Conservation (phyloP, 30 jellyfish, hydroid and myxozoan genomes). For the Nemopilema nomurai region DNA sequence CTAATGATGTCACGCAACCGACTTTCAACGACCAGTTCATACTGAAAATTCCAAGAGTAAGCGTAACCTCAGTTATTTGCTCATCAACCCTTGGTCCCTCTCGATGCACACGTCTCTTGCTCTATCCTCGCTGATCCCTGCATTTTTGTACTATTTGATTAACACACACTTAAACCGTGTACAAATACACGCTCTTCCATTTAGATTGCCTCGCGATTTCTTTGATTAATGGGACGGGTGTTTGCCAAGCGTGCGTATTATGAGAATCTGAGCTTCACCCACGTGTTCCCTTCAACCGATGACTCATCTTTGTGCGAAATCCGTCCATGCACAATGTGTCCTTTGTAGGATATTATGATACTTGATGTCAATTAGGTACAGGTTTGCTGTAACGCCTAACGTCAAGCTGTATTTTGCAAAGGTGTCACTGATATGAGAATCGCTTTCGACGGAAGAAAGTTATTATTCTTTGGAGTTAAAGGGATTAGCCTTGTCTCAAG, state of each 20-base stretch:
- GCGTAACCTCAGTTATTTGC: too few species aligned
- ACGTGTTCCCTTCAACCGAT: not conserved
- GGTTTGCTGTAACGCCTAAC: too few species aligned
- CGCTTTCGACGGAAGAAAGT: not conserved
- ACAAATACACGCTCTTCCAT: not conserved
- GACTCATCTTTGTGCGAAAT: not conserved
- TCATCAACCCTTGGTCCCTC: not conserved
- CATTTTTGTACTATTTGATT: not conserved
- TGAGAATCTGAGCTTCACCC: not conserved
- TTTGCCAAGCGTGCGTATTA: not conserved
- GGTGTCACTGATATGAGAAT: too few species aligned
- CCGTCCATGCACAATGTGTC: too few species aligned
- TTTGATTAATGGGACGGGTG: not conserved
- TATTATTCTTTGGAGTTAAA: not conserved
- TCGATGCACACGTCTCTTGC: not conserved
- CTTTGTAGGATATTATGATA: too few species aligned
- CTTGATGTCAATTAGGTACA: too few species aligned
- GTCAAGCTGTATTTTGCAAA: too few species aligned
- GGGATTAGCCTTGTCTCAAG: not conserved
- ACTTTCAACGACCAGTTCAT: conserved; percentile 88
- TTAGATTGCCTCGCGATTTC: not conserved
- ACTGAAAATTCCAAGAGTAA: conserved; percentile 84
- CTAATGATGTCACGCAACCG: conserved; percentile 73
- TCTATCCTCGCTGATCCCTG: not conserved
- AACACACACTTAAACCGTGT: not conserved